phyloP scores from a whole-genome alignment of 2,113 vertebrate species.

The Anguilla japonica region DNA sequence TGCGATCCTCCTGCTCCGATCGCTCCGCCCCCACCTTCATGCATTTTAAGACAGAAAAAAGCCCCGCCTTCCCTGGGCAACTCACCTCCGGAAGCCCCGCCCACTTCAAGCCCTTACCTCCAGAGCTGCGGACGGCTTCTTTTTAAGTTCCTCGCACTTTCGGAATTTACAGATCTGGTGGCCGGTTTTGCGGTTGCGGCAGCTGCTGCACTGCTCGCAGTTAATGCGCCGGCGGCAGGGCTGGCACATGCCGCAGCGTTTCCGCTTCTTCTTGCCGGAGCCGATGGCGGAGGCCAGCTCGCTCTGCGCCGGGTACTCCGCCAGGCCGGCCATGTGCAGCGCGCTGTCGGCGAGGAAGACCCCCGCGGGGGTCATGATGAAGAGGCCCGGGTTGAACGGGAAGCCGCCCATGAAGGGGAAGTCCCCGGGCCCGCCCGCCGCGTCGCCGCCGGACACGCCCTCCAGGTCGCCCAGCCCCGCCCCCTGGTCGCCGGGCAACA shows the following conservation, averaged over 20 bases:
- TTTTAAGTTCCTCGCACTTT: constrained; percentile 99
- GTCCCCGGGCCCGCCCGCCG: constrained; percentile 87
- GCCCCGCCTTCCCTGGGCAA: constrained; percentile 5
- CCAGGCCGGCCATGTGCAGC: constrained; percentile 96
- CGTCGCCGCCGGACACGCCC: constrained; percentile 84
- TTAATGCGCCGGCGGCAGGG: constrained; percentile 97
- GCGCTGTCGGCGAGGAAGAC: constrained; percentile 97
- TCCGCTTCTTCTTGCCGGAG: constrained; percentile 98
- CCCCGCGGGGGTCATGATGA: constrained; percentile 98
- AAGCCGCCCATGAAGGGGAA: constrained; percentile 97
- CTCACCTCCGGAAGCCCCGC: neutral
- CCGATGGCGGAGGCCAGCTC: constrained; percentile 97
- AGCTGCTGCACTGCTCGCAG: constrained; percentile 99
- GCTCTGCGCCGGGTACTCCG: constrained; percentile 95
- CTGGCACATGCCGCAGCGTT: constrained; percentile 97
- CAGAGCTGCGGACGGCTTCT: constrained; percentile 98
- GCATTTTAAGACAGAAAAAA: too few species aligned
- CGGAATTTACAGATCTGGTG: constrained; percentile 99
- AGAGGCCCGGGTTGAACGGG: constrained; percentile 97
- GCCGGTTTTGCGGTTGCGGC: constrained; percentile 98
- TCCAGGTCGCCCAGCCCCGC: constrained; percentile 89
- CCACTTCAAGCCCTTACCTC: constrained; percentile 80
- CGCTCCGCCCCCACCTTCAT: neutral
- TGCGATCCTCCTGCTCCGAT: neutral
- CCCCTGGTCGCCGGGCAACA: constrained; percentile 84